Base-by-base conservation (phyloP, 2,888 invertebrate species). In the Drosophila yooni region DNA sequence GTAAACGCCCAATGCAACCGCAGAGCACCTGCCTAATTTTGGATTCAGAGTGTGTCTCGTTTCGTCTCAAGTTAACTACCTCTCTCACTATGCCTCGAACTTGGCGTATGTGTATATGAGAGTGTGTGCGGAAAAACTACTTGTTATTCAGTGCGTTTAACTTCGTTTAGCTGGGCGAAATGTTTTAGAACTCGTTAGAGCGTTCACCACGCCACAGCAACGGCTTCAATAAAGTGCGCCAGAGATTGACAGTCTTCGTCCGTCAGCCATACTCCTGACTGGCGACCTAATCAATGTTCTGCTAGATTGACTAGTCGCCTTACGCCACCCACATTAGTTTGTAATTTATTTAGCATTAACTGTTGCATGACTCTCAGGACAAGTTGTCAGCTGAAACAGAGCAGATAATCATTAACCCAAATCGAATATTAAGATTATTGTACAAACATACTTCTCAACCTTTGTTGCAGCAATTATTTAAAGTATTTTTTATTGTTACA, bases 151-250 rank as follows among this genome's bases (percentile, higher is more conserved):
- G 78, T 82, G 80, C 86, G 88, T 88, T 85, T 83, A 83, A 80
- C 85, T 85, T 85, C 85, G 85, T 85, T 85, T 85, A 85, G 86
- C 80, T 80, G 86, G 88, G 86, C 82, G 78, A 88, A 85, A 85
- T 85, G 83, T 85, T 85, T 86, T 74, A 78, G 86, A 85, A 83
- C 86, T 85, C 88, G 85, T 85, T 85, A 85, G 88, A 69, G 80
- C 70, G 65, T 70, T 68, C 73, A 74, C 59, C 56, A 29, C 52
- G 58, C 66, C 69, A 66, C 66, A 73, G 66, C 69, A 66, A 38
- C 59, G 57, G 13, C 60, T 54, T 64, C 46, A 56, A 70, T 63
- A 72, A 65, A 66, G 46, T 56, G 62, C 40, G 38, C 66, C 15
- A 62, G 53, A 74, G 70, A 81, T 85, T 78, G 81, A 65, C 70